Conservation (phyloP, 2,888 invertebrate genomes). For the Sesamia inferens region DNA sequence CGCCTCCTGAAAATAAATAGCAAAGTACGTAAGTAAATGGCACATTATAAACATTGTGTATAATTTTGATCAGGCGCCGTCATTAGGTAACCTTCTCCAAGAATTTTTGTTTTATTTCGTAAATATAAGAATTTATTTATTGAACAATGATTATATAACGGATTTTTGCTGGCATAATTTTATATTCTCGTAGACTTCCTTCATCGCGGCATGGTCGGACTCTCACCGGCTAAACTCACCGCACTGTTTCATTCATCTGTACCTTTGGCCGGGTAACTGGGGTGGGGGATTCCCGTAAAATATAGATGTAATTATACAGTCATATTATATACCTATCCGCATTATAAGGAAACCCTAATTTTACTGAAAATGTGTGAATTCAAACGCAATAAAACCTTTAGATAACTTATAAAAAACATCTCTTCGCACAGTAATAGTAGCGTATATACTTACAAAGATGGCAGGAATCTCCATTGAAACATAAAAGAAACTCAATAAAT, state of each 20-base stretch:
- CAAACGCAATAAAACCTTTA: background rate
- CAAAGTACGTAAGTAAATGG: background rate
- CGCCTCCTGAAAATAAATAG: constrained; percentile 18
- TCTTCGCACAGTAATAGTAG: background rate
- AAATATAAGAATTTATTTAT: background rate
- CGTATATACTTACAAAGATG: constrained; percentile 39
- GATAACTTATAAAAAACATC: background rate
- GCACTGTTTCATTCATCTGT: too few relatives aligned
- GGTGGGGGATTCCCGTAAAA: too few relatives aligned
- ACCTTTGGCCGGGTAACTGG: too few relatives aligned
- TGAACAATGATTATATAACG: background rate
- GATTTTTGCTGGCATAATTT: too few relatives aligned
- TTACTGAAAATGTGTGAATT: background rate
- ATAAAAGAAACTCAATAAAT: constrained; percentile 60
- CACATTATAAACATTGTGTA: background rate
- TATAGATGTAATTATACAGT: too few relatives aligned
- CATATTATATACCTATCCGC: too few relatives aligned
- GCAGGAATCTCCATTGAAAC: constrained; percentile 48
- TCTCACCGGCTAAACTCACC: too few relatives aligned
- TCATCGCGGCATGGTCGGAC: too few relatives aligned
- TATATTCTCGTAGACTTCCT: too few relatives aligned
- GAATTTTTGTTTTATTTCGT: background rate
- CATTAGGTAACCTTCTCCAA: background rate
- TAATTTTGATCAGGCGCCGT: constrained; percentile 14
- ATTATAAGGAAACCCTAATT: background rate